Conservation (phyloP, 92 coral and sea anemone species). For the Siderastrea siderea region DNA sequence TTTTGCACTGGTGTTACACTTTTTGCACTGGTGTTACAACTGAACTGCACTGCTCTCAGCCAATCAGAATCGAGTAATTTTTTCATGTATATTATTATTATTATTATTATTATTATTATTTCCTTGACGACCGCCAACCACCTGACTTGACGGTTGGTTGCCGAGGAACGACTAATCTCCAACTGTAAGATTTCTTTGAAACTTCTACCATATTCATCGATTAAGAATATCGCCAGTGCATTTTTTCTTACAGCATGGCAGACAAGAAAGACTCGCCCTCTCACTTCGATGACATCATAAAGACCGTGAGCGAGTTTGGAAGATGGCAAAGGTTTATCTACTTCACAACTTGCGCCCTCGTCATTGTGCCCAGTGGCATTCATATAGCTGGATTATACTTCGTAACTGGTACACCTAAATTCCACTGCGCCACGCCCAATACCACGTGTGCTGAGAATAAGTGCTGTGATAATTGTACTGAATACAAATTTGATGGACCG, state of each 20-base stretch:
- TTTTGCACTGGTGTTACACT: no score
- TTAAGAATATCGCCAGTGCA: neutral
- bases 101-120: no score
- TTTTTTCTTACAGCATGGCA: conserved; percentile 5
- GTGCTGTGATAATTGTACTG: conserved; percentile 60
- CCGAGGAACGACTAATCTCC: no score
- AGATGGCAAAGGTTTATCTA: conserved; percentile 10
- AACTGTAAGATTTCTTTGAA: no score
- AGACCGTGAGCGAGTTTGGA: conserved; percentile 11
- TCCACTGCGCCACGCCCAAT: conserved; percentile 32
- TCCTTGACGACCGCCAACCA: no score
- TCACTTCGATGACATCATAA: conserved; percentile 25
- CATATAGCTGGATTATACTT: conserved; percentile 15
- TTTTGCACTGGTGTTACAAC: no score
- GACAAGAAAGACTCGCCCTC: neutral
- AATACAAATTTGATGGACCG: conserved; percentile 55
- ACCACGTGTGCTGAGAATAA: conserved; percentile 37
- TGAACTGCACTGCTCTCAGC: no score
- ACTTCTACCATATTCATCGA: no score
- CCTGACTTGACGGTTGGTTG: no score
- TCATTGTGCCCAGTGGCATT: conserved; percentile 19
- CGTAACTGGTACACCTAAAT: conserved; percentile 16
- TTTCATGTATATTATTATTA: no score
- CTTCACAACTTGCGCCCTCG: conserved; percentile 17
- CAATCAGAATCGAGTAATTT: no score